Evolutionary conservation across 2,888 invertebrate species (phyloP).

Genomic region (Melieria omissa): DNA sequence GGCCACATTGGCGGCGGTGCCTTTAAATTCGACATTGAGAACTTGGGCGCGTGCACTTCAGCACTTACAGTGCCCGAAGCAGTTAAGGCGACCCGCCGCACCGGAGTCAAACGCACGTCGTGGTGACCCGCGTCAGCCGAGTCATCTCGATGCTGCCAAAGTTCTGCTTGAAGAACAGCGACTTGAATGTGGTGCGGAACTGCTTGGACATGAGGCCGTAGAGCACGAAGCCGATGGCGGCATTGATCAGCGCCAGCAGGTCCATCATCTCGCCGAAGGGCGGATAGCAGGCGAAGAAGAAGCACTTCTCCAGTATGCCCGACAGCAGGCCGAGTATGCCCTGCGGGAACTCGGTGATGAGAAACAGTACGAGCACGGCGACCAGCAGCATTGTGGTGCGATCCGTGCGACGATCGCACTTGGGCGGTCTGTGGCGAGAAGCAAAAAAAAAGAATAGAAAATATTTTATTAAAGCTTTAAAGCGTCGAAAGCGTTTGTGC

Average conservation of each 20-base stretch:
- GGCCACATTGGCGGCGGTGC: too few species aligned
- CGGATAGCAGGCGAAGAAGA: slow-evolving; percentile 84
- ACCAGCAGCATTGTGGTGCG: slow-evolving; percentile 90
- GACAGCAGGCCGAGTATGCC: slow-evolving; percentile 79
- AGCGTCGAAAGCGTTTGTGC: not conserved
- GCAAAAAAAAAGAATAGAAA: not conserved
- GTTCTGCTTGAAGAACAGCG: slow-evolving; percentile 78
- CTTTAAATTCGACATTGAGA: too few species aligned
- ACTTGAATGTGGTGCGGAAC: slow-evolving; percentile 82
- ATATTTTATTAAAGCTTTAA: not conserved
- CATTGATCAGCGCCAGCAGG: slow-evolving; percentile 88
- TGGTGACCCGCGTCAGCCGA: slow-evolving; percentile 62
- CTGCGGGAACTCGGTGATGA: slow-evolving; percentile 90
- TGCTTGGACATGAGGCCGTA: slow-evolving; percentile 95
- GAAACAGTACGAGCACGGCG: slow-evolving; percentile 85
- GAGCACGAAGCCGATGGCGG: slow-evolving; percentile 91
- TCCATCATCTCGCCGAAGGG: slow-evolving; percentile 89
- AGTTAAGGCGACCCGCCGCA: slow-evolving; percentile 21
- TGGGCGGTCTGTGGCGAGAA: slow-evolving; percentile 58
- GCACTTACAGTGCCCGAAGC: slow-evolving; percentile 21
- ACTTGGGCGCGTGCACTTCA: not conserved
- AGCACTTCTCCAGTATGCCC: slow-evolving; percentile 75
- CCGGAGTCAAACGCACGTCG: slow-evolving; percentile 63
- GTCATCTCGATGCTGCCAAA: slow-evolving; percentile 66
- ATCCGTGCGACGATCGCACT: slow-evolving; percentile 81